Evolutionary conservation across 2,888 invertebrate species (phyloP), one percentile per base, ranked within the genome.

Genomic region (Troides aeacus): DNA sequence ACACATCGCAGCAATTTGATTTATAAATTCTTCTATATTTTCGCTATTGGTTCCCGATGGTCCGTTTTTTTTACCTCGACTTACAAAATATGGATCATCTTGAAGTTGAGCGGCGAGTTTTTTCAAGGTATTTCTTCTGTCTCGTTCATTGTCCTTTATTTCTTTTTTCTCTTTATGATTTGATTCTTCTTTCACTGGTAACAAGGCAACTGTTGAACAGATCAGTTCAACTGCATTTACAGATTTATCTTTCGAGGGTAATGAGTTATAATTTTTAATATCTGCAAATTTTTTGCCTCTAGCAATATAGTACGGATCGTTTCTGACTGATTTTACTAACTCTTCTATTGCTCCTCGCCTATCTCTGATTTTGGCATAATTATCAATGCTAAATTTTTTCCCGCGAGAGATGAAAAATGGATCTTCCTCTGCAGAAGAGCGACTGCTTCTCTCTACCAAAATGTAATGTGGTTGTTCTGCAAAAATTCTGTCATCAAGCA

Each of bases 381-480:
- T 82, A 68, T 74, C 73, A 57, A 81, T 80, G 0, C 79, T 71
- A 67, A 84, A 86, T 70, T 90, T 89, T 76, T 90, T 87, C 53
- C 92, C 89, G 74, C 92, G 81, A 0, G 89, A 84, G 73, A 92
- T 90, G 68, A 79, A 87, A 71, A 80, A 92, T 1, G 92, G 92
- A 71, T 92, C 92, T 10, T 87, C 85, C 78, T 91, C 90, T 1
- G 71, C 81, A 0, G 91, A 90, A 21, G 89, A 88, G 62, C 92
- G 87, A 70, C 91, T 86, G 71, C 86, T 88, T 74, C 90, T 88
- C 67, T 90, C 90, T 4, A 94, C 86, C 68, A 93, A 73, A 75
- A 94, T 87, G 81, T 90, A 94, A 71, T 85, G 86, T 0, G 94
- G 94, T 78, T 94, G 92, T 30, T 94, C 93, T 0, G 89, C 94